phyloP scores from a whole-genome alignment of 2,888 invertebrate genomes.

The Ochropleura plecta region DNA sequence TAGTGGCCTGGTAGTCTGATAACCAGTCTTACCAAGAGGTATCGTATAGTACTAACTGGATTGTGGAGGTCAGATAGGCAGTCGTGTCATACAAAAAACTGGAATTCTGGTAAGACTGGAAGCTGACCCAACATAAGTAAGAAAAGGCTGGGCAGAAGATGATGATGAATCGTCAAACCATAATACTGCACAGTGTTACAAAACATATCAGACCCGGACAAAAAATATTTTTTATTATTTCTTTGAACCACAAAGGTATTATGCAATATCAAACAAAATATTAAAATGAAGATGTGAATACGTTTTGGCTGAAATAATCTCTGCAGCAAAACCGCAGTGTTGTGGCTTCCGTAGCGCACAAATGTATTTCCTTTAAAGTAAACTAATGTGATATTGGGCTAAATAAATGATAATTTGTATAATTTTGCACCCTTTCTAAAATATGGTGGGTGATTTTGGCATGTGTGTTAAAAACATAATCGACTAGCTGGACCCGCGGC shows the following conservation, averaged over 20 bases:
- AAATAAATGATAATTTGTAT: constrained; percentile 54
- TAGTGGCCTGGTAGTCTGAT: no score
- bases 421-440: constrained; percentile 42
- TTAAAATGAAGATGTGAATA: constrained; percentile 69
- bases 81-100: no score
- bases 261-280: constrained; percentile 71
- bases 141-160: no score
- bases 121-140: no score
- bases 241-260: constrained; percentile 19
- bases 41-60: no score
- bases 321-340: constrained; percentile 73
- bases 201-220: neutral
- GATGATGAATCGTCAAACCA: neutral
- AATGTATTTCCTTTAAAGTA: constrained; percentile 81
- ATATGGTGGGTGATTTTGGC: constrained; percentile 35
- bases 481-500: no score
- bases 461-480: neutral
- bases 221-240: constrained; percentile 8
- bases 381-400: constrained; percentile 76
- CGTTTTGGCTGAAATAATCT: constrained; percentile 67
- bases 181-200: constrained; percentile 3
- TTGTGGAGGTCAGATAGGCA: no score
- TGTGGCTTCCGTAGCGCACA: constrained; percentile 70
- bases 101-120: no score
- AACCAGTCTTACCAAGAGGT: no score